Evolutionary conservation across 2,113 vertebrate species (phyloP).

Genomic region (Motacilla alba): DNA sequence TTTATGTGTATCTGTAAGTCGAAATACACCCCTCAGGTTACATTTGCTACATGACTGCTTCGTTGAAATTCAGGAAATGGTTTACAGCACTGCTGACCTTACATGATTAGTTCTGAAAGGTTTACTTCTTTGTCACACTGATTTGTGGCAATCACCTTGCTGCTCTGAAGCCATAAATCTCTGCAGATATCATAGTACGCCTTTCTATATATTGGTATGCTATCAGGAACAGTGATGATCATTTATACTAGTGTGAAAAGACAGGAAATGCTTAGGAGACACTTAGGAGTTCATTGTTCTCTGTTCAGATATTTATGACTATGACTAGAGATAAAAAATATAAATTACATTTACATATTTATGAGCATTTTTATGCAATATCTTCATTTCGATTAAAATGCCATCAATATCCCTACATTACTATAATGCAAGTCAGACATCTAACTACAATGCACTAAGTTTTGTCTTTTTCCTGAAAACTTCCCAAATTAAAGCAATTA

Average conservation of each 20-base stretch:
- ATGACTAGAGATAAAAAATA: slow-evolving; percentile 28
- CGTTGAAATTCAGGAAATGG: background rate
- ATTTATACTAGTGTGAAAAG: background rate
- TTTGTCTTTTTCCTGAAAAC: background rate
- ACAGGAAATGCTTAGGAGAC: background rate
- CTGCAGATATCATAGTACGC: background rate
- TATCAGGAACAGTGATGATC: background rate
- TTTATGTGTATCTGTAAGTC: background rate
- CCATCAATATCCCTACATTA: background rate
- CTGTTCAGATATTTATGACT: slow-evolving; percentile 39
- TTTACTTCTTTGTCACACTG: slow-evolving; percentile 30
- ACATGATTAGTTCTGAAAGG: slow-evolving; percentile 21
- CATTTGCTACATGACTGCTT: background rate
- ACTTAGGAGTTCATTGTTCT: slow-evolving; percentile 3
- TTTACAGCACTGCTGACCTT: slow-evolving; percentile 13
- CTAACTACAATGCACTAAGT: background rate
- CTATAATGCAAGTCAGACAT: background rate
- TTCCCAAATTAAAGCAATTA: background rate
- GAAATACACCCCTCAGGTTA: background rate
- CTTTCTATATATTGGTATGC: background rate
- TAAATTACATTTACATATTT: slow-evolving; percentile 50
- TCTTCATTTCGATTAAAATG: background rate
- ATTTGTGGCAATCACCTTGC: slow-evolving; percentile 45
- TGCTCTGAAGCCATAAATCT: background rate
- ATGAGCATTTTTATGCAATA: slow-evolving; percentile 5